Percentiles rank a stretch among this genome's conserved stretches.
phyloP scores from a whole-genome alignment of 1,140 invertebrate species.

The Samia ricini region DNA sequence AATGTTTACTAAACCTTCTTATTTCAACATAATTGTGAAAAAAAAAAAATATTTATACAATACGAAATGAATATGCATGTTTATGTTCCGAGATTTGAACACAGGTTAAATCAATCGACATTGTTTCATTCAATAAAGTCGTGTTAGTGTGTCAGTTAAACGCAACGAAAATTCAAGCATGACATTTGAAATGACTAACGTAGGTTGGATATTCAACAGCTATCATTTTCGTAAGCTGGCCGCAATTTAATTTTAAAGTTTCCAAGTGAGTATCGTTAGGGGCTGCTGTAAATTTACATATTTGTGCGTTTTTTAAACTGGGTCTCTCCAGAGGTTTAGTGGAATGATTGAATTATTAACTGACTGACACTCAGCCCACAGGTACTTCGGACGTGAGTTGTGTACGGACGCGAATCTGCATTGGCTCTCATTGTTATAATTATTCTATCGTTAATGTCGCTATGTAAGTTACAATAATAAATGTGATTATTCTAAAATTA shows the following conservation, averaged over 20 bases:
- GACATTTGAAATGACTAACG: slow-evolving; percentile 1
- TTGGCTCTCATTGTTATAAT: slow-evolving; percentile 39
- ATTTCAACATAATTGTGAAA: too few relatives aligned
- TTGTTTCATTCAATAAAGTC: neutral
- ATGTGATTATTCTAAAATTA: neutral
- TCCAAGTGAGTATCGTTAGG: slow-evolving; percentile 24
- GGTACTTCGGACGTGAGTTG: slow-evolving; percentile 36
- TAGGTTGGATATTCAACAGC: slow-evolving; percentile 14
- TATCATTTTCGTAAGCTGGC: slow-evolving; percentile 24
- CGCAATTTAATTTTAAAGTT: slow-evolving; percentile 44
- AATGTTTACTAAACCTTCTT: too few relatives aligned
- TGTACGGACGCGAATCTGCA: slow-evolving; percentile 28
- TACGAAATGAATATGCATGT: neutral
- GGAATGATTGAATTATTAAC: slow-evolving; percentile 54
- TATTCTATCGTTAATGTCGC: slow-evolving; percentile 10
- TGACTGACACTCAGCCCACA: slow-evolving; percentile 30
- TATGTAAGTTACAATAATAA: neutral
- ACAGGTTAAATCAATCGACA: neutral
- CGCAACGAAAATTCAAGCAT: neutral
- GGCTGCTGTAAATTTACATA: slow-evolving; percentile 34
- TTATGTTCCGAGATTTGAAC: neutral
- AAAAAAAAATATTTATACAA: neutral
- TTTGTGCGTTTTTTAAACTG: slow-evolving; percentile 44
- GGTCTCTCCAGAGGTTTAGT: slow-evolving; percentile 18
- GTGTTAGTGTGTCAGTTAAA: neutral